A percentile compares a stretch with the other conserved stretches of the same genome.
Evolutionary conservation across 2,797 vertebrate genomes (phyloP).

Genomic region (Eidolon dupreanum): DNA sequence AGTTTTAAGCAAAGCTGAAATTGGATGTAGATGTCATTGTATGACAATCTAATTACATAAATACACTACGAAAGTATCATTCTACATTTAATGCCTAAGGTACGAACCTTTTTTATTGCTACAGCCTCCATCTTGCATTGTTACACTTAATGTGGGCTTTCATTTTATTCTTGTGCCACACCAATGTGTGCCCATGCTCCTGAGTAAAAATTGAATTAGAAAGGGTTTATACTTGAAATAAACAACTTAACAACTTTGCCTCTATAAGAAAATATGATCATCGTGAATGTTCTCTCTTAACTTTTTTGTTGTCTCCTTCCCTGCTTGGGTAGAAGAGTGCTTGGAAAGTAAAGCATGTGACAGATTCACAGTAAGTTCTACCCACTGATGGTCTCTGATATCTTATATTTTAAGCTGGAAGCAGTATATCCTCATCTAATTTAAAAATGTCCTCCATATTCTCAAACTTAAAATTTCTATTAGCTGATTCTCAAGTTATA

Average conservation of each 20-base stretch:
- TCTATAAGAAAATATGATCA: neutral
- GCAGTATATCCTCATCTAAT: neutral
- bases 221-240: neutral
- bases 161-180: neutral
- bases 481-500: neutral
- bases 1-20: conserved; percentile 46
- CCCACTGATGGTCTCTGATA: neutral
- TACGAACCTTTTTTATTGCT: neutral
- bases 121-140: neutral
- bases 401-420: neutral
- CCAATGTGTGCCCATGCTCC: neutral
- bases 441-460: neutral
- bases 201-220: neutral
- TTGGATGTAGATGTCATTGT: neutral
- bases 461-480: neutral
- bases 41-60: conserved; percentile 4
- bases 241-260: neutral
- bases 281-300: neutral
- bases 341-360: neutral
- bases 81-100: neutral
- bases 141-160: neutral
- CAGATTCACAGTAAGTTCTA: accelerated
- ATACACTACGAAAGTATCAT: neutral
- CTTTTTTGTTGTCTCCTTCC: neutral
- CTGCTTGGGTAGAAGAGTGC: neutral